Conservation (phyloP, 2,888 invertebrate species). For the Cephus sareptanus region DNA sequence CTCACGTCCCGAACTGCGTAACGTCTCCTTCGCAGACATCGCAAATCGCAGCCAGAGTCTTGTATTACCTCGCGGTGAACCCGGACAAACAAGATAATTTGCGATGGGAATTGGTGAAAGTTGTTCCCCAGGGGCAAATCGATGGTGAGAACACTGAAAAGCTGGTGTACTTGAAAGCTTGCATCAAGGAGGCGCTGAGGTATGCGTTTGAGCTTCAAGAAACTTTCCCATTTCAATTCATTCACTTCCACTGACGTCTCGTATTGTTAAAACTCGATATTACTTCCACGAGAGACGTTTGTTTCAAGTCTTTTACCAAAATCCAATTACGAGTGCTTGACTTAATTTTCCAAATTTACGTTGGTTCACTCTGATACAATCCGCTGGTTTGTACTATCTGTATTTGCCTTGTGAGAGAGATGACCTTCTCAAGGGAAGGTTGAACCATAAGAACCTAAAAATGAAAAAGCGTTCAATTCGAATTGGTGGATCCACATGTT, state of each 20-base stretch:
- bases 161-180: conserved; percentile 61
- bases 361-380: neutral
- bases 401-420: neutral
- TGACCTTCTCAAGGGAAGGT: neutral
- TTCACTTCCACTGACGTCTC: neutral
- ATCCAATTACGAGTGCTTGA: neutral
- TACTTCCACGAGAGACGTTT: neutral
- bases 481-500: neutral
- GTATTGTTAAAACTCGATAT: neutral
- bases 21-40: conserved; percentile 43
- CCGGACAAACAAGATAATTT: conserved; percentile 63
- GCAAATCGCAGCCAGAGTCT: conserved; percentile 47
- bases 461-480: neutral
- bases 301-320: neutral
- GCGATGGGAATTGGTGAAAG: conserved; percentile 51
- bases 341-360: neutral
- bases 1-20: neutral
- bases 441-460: neutral
- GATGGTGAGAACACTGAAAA: conserved; percentile 54
- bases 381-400: neutral
- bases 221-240: neutral
- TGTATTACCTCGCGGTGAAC: conserved; percentile 65
- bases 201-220: neutral
- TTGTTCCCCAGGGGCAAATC: conserved; percentile 42
- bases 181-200: conserved; percentile 16